These are phyloP conservation scores for Ciconia boyciana DNA, from an alignment of 2,113 vertebrate species.

Conservation along the genomic window DNA sequence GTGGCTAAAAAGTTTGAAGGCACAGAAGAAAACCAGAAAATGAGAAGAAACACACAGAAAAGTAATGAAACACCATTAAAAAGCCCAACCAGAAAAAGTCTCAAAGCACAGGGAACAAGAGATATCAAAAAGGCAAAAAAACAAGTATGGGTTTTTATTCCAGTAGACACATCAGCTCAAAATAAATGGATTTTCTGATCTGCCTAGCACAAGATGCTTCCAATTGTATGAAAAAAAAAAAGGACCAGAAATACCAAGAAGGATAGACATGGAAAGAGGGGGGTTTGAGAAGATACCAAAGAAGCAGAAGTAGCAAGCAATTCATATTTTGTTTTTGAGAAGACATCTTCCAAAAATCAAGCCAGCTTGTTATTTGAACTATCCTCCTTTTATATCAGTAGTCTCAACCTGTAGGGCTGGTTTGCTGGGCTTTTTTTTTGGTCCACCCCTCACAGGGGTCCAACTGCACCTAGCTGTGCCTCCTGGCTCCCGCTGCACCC, in stretches of 20 bases:
- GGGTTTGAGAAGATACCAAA: not conserved
- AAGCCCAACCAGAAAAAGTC: not conserved
- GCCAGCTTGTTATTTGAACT: not conserved
- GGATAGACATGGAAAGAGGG: not conserved
- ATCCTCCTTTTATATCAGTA: not conserved
- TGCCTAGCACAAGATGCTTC: not conserved
- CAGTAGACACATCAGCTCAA: not conserved
- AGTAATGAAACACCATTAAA: not conserved
- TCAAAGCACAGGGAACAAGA: not conserved
- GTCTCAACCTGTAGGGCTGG: fast-evolving
- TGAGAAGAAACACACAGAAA: not conserved
- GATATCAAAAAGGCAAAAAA: not conserved
- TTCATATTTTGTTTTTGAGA: not conserved
- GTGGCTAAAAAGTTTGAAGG: not conserved
- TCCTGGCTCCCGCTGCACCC: not conserved
- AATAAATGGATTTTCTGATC: not conserved
- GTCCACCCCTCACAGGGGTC: fast-evolving
- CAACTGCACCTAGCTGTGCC: too few relatives aligned
- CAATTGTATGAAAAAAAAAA: not conserved
- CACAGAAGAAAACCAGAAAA: not conserved
- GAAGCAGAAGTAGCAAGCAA: not conserved
- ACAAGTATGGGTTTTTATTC: not conserved
- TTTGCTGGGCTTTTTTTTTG: too few relatives aligned
- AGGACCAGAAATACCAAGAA: not conserved
- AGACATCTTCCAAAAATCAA: not conserved